Conservation (phyloP, 2,113 vertebrate species). For the Elaphurus davidianus region DNA sequence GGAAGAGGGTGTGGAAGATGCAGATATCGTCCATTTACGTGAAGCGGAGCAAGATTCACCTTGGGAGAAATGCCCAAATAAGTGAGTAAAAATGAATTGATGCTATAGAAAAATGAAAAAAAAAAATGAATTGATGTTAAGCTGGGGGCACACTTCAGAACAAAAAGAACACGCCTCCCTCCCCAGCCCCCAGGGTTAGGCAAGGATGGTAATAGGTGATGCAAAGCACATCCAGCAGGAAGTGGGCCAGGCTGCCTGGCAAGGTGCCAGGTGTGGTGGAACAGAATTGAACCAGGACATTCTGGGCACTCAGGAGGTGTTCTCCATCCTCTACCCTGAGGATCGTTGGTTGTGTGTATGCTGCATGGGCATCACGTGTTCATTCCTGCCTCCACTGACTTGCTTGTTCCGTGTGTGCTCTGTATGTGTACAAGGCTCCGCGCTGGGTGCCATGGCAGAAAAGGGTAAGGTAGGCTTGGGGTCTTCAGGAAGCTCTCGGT, state of each 20-base stretch:
- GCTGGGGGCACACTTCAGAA: neutral
- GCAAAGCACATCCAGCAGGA: neutral
- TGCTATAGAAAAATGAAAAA: too few species aligned
- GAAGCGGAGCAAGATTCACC: neutral
- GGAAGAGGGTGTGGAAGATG: neutral
- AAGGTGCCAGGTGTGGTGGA: fast-evolving
- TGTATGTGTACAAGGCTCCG: fast-evolving
- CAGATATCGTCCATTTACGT: neutral
- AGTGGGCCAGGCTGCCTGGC: neutral
- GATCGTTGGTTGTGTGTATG: fast-evolving
- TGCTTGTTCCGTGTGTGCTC: fast-evolving
- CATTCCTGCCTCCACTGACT: neutral
- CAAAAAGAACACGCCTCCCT: neutral
- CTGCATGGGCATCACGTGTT: too few species aligned
- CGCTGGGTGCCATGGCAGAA: neutral
- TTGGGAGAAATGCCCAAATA: neutral
- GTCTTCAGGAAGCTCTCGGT: neutral
- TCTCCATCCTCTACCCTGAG: fast-evolving
- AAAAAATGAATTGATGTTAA: neutral
- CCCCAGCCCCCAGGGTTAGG: neutral
- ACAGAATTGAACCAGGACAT: neutral
- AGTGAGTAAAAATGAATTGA: neutral
- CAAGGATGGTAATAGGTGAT: neutral
- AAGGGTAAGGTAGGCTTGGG: neutral
- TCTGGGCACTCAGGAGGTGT: neutral